Base-by-base conservation (phyloP, 1,140 invertebrate genomes). In the Hycleus cichorii region DNA sequence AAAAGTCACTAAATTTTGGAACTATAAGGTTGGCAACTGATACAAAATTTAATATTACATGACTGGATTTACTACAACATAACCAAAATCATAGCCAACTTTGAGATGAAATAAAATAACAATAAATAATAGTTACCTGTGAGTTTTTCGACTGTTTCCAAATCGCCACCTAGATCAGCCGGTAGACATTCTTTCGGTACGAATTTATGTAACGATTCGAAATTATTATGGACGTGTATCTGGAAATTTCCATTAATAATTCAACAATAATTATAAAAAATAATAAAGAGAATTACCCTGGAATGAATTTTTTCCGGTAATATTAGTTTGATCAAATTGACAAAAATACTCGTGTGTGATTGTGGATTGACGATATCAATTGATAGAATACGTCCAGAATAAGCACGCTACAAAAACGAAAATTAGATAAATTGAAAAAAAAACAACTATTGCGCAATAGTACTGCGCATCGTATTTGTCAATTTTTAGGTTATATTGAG, bases 111-210 rank as follows among this genome's bases (percentile, higher is more conserved):
- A 7, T 26, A 40, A 8, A 43, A 26, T 27, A 39, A 39, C 39
- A 43, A 49, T 12, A 27, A 40, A 12, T 12, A 12, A 12, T 12
- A 12, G 12, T 12, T 53, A 59, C 57, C 6, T 26, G 52, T 18
- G 8, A 47, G 40, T 26, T 59, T 44, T 18, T 12, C 7, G 8
- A 59, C 32, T 18, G 43, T 39, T 9, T 5, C 12, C 3, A 47
- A 42, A 26, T 47, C 51, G 7, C 57, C 57, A 27, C 49, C 57
- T 40, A 52, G 52, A 24, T 59, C 50, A 3, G 9, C 18, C 4
- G 57, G 57, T 27, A 59, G 39, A 42, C 26, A 42, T 7, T 43
- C 18, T 49, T 40, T 27, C 5, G 57, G 57, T 12, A 58, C 39
- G 1, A 38, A 40, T 39, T 47, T 51, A 25, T 58, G 12, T 3